A percentile compares a stretch with the other conserved stretches of the same genome.
These are phyloP conservation scores for Poecilia picta DNA, from an alignment of 2,797 vertebrate species.

Conservation along the genomic window DNA sequence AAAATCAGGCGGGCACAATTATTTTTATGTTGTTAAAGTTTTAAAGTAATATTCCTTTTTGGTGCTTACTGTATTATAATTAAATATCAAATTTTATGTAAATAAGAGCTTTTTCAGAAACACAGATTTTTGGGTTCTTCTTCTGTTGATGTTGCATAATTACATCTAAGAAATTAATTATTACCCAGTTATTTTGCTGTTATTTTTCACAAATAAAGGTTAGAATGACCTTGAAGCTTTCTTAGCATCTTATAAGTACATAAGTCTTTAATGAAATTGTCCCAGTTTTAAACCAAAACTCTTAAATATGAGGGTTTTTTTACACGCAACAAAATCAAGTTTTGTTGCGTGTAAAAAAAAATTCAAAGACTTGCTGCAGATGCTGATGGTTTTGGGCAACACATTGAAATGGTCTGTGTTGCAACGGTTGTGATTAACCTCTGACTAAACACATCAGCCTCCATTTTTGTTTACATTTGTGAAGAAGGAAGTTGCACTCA, in stretches of 20 bases:
- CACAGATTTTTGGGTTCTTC: constrained; percentile 35
- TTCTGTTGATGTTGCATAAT: constrained; percentile 20
- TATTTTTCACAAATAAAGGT: not conserved
- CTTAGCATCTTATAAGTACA: not conserved
- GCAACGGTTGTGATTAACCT: not conserved
- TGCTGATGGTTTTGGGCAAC: not conserved
- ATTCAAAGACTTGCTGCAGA: not conserved
- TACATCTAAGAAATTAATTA: constrained; percentile 8
- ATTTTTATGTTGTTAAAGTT: not conserved
- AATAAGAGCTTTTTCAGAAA: constrained; percentile 23
- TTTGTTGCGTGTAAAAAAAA: not conserved
- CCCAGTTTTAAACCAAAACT: not conserved
- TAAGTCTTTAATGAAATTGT: not conserved
- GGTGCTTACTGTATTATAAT: constrained; percentile 27
- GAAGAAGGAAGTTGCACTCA: too few species aligned
- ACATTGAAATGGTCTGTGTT: not conserved
- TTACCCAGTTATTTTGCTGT: not conserved
- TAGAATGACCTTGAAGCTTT: not conserved
- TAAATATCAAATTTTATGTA: constrained; percentile 14
- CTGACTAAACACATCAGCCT: not conserved
- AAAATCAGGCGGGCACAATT: not conserved
- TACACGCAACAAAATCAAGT: too few species aligned
- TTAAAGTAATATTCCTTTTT: constrained; percentile 22
- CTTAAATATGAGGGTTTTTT: not conserved
- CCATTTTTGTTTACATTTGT: not conserved